These are phyloP conservation scores for Pammene aurita DNA, from an alignment of 2,888 invertebrate genomes.

Conservation along the genomic window DNA sequence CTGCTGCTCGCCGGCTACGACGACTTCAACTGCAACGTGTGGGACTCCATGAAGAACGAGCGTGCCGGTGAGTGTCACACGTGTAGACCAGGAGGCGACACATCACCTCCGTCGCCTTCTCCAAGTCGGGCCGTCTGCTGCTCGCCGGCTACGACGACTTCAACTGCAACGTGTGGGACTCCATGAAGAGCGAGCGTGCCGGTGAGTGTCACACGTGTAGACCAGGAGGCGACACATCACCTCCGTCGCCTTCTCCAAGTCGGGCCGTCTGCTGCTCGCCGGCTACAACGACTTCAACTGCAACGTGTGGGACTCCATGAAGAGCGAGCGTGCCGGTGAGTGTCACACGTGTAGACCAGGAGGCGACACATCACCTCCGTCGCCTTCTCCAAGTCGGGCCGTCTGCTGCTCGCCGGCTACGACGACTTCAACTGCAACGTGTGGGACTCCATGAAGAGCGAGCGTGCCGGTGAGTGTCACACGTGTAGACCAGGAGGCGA, in stretches of 20 bases:
- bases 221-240: too few relatives aligned
- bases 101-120: too few relatives aligned
- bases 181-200: constrained; percentile 98
- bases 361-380: too few relatives aligned
- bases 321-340: constrained; percentile 97
- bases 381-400: too few relatives aligned
- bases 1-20: constrained; percentile 99
- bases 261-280: constrained; percentile 97
- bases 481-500: too few relatives aligned
- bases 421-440: constrained; percentile 99
- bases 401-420: constrained; percentile 98
- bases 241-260: too few relatives aligned
- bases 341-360: too few relatives aligned
- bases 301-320: constrained; percentile 99
- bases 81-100: too few relatives aligned
- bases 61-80: constrained; percentile 85
- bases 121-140: constrained; percentile 90
- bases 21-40: constrained; percentile 99
- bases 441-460: constrained; percentile 99
- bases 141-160: constrained; percentile 99
- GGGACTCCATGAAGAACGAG: constrained; percentile 99
- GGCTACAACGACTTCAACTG: constrained; percentile 99
- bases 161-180: constrained; percentile 99
- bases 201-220: constrained; percentile 56
- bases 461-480: constrained; percentile 80